Evolutionary conservation across 2,113 vertebrate genomes (phyloP).

Genomic region (Apistogramma diplotaenia): DNA sequence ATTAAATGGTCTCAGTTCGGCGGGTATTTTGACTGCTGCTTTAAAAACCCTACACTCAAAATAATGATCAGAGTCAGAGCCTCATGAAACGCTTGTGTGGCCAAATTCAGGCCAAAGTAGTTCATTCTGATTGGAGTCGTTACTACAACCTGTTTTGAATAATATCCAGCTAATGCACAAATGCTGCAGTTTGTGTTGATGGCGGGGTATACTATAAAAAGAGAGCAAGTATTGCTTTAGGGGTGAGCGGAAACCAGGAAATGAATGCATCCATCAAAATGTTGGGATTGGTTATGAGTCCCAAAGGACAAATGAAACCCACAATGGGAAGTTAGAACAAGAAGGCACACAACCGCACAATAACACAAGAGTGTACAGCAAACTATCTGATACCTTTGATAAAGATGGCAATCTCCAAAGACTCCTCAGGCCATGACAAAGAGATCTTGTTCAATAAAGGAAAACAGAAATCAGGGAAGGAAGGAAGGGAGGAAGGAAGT

Average conservation of each 20-base stretch:
- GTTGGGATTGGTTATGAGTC: constrained; percentile 55
- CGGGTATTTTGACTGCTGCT: not conserved
- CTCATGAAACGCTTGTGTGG: constrained; percentile 16
- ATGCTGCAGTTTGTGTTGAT: constrained; percentile 45
- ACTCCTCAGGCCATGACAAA: constrained; percentile 39
- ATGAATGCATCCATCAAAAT: constrained; percentile 65
- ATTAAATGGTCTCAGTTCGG: constrained; percentile 5
- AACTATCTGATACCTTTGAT: constrained; percentile 42
- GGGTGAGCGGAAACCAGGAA: constrained; percentile 41
- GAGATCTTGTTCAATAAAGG: constrained; percentile 28
- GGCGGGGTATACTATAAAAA: constrained; percentile 35
- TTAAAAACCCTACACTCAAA: constrained; percentile 2
- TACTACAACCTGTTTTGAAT: constrained; percentile 51
- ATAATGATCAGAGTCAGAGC: constrained; percentile 10
- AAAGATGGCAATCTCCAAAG: constrained; percentile 42
- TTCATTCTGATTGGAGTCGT: constrained; percentile 38
- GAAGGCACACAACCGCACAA: constrained; percentile 24
- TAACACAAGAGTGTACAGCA: constrained; percentile 36
- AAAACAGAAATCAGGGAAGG: not conserved
- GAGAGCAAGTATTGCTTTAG: constrained; percentile 51
- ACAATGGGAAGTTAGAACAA: constrained; percentile 30
- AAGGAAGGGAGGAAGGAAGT: not conserved
- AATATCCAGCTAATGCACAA: constrained; percentile 49
- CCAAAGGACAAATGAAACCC: constrained; percentile 57
- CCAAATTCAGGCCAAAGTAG: not conserved